Base-by-base conservation (phyloP, 2,113 vertebrate genomes). In the Carassius carassius region DNA sequence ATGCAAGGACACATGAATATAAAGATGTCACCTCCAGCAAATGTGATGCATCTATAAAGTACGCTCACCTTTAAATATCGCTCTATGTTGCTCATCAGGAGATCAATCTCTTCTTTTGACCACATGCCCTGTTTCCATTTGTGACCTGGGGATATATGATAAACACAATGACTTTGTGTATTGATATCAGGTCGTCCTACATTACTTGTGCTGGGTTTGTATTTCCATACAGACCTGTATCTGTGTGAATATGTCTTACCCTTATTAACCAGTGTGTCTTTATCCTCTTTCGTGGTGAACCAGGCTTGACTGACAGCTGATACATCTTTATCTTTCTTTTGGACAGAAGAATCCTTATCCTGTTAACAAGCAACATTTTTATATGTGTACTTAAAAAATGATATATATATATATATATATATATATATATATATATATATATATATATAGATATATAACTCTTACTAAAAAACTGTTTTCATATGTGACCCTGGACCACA, bases 241-340 rank as follows among this genome's bases (percentile, higher is more conserved):
- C n/a, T 8, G 29, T 77, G 17, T 0, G 19, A 37, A 60, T 14
- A 67, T 12, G 14, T 10, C 41, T 1, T 74, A 98, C 98, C 98
- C 96, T 99, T 99, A 90, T 99, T 99, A 35, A 97, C 93, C 78
- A 99, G 92, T 35, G 97, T 97, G 95, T 99, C 97, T 90, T 99
- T 99, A 92, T 99, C 98, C 89, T 99, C 98, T 95, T 99, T 99
- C n/a, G 98, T 99, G 44, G 98, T 99, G 92, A 99, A 99, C 98
- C 98, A 99, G 73, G 98, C 97, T 89, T 99, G 98, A 89, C 98
- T 99, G 90, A 99, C 98, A 19, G 97, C 96, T 14, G 97, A 97
- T 78, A 97, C 96, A 69, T 96, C 96, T 56, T 97, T 96, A 6
- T 92, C 91, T 92, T 95, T 95, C 93, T 95, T 72, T 49, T 96